phyloP scores from a whole-genome alignment of 2,797 vertebrate genomes.

The Phoebastria nigripes region DNA sequence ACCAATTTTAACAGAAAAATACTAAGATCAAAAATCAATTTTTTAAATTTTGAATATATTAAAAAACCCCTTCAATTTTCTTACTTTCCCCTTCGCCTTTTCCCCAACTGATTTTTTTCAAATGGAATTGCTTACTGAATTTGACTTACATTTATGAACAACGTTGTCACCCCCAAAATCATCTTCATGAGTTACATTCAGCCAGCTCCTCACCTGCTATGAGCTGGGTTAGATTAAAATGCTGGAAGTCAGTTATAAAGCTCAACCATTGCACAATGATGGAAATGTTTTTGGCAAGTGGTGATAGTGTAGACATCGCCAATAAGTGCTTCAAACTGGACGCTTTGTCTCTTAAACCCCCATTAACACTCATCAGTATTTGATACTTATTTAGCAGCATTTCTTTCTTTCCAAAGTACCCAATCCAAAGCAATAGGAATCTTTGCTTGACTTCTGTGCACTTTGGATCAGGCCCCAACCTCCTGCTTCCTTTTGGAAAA shows the following conservation, averaged over 20 bases:
- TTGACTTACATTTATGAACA: neutral
- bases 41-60: neutral
- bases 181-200: neutral
- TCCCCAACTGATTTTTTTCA: neutral
- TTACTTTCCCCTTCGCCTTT: neutral
- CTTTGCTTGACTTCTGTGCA: slow-evolving; percentile 21
- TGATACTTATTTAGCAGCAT: slow-evolving; percentile 43
- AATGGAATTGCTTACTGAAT: neutral
- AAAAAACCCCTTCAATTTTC: neutral
- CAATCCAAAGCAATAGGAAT: slow-evolving; percentile 5
- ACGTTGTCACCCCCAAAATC: neutral
- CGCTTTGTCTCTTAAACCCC: slow-evolving; percentile 61
- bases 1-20: neutral
- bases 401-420: slow-evolving; percentile 21
- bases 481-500: slow-evolving; percentile 22
- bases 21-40: neutral
- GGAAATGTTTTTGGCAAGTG: slow-evolving; percentile 70
- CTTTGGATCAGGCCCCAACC: slow-evolving; percentile 13
- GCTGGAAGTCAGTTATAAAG: slow-evolving; percentile 38
- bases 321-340: slow-evolving; percentile 69
- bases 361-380: slow-evolving; percentile 60
- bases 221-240: slow-evolving; percentile 34
- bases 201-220: slow-evolving; percentile 32
- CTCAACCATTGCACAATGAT: slow-evolving; percentile 49
- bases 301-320: slow-evolving; percentile 62